Conservation (phyloP, 1,140 invertebrate genomes). For the Theocolax elegans region DNA sequence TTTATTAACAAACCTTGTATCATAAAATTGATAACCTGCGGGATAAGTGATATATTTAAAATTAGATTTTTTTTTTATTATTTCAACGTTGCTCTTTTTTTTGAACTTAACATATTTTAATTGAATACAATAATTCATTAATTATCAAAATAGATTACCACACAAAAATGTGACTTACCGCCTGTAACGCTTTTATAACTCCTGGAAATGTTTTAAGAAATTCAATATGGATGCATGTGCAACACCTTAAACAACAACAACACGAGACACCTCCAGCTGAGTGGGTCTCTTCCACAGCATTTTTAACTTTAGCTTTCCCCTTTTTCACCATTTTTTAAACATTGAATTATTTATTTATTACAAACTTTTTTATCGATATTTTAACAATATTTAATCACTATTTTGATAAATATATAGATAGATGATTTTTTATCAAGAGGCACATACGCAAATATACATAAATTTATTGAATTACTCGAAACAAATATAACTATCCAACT, state of each 20-base stretch:
- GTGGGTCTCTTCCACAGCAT: neutral
- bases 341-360: neutral
- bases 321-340: conserved; percentile 24
- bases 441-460: too few relatives aligned
- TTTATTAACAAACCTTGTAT: conserved; percentile 81
- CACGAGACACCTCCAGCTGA: conserved; percentile 10
- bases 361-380: neutral
- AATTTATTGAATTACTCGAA: too few relatives aligned
- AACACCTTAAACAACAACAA: conserved; percentile 64
- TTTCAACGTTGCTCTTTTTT: too few relatives aligned
- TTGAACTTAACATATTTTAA: too few relatives aligned
- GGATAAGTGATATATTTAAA: neutral
- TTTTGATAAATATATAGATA: too few relatives aligned
- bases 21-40: conserved; percentile 53
- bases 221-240: conserved; percentile 80
- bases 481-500: too few relatives aligned
- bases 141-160: neutral
- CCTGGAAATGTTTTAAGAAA: conserved; percentile 78
- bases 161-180: conserved; percentile 66
- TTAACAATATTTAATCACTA: too few relatives aligned
- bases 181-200: conserved; percentile 78
- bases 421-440: too few relatives aligned
- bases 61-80: neutral
- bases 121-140: neutral
- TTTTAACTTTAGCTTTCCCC: neutral